A percentile compares a stretch with the other conserved stretches of the same genome.
phyloP scores from a whole-genome alignment of 23 tunicate genomes.

The Trididemnum miniatum region DNA sequence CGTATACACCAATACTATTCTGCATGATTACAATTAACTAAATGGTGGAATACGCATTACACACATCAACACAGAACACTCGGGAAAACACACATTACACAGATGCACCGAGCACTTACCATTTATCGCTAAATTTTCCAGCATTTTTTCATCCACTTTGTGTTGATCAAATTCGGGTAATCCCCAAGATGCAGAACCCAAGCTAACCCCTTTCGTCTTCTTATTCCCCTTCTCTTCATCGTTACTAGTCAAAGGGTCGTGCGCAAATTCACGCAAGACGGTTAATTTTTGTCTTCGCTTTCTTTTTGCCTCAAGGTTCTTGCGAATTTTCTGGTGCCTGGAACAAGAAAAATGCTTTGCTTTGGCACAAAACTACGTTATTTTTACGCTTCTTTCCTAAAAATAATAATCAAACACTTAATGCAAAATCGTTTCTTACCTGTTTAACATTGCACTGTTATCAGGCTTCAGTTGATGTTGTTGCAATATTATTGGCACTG shows the following conservation, averaged over 20 bases:
- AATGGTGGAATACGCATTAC: too few relatives aligned
- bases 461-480: slow-evolving; percentile 42
- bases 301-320: slow-evolving; percentile 52
- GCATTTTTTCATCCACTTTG: background rate
- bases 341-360: background rate
- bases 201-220: background rate
- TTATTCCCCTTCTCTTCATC: slow-evolving; percentile 21
- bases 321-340: slow-evolving; percentile 70
- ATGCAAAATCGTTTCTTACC: background rate
- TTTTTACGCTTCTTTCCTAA: background rate
- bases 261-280: slow-evolving; percentile 84
- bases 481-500: slow-evolving; percentile 71
- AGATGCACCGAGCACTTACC: background rate
- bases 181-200: background rate
- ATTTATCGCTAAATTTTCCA: slow-evolving; percentile 7
- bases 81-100: too few relatives aligned
- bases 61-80: too few relatives aligned
- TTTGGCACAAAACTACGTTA: background rate
- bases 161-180: background rate
- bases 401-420: background rate
- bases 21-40: too few relatives aligned
- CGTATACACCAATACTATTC: too few relatives aligned
- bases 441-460: slow-evolving; percentile 41
- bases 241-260: slow-evolving; percentile 84
- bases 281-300: slow-evolving; percentile 45